These are phyloP conservation scores for Pheosia gnoma DNA, from an alignment of 2,888 invertebrate species.

Conservation along the genomic window DNA sequence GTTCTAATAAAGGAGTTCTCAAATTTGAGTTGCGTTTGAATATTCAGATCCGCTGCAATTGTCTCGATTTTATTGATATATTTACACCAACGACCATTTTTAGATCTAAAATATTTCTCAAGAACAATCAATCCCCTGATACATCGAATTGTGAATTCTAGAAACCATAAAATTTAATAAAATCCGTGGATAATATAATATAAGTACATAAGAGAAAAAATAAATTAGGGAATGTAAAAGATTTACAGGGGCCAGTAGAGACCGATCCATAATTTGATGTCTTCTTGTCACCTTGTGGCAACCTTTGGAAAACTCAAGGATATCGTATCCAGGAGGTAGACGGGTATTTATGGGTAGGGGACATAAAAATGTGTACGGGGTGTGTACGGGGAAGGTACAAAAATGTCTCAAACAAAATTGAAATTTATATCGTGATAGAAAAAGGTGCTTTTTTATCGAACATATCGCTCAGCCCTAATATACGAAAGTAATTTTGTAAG, in stretches of 20 bases:
- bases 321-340: slow-evolving; percentile 26
- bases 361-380: slow-evolving; percentile 28
- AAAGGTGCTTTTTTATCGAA: background rate
- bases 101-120: too few species aligned
- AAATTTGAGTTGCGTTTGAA: too few species aligned
- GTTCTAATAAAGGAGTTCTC: too few species aligned
- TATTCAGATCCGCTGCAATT: too few species aligned
- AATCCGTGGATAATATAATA: background rate
- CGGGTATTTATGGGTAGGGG: slow-evolving; percentile 26
- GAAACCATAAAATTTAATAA: slow-evolving; percentile 5
- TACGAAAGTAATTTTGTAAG: too few species aligned
- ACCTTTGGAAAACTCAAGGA: slow-evolving; percentile 24
- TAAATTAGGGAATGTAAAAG: slow-evolving; percentile 19
- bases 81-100: too few species aligned
- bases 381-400: slow-evolving; percentile 12
- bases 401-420: slow-evolving; percentile 26
- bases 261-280: slow-evolving; percentile 43
- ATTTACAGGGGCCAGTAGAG: slow-evolving; percentile 33
- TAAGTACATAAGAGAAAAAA: background rate
- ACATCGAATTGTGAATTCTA: background rate
- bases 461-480: background rate
- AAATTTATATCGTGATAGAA: slow-evolving; percentile 20
- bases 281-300: slow-evolving; percentile 41
- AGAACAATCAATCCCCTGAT: too few species aligned
- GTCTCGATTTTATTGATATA: too few species aligned